Percentiles rank a stretch among this genome's conserved stretches.
Evolutionary conservation across 2,888 invertebrate genomes (phyloP).

Genomic region (Agrotis ipsilon): DNA sequence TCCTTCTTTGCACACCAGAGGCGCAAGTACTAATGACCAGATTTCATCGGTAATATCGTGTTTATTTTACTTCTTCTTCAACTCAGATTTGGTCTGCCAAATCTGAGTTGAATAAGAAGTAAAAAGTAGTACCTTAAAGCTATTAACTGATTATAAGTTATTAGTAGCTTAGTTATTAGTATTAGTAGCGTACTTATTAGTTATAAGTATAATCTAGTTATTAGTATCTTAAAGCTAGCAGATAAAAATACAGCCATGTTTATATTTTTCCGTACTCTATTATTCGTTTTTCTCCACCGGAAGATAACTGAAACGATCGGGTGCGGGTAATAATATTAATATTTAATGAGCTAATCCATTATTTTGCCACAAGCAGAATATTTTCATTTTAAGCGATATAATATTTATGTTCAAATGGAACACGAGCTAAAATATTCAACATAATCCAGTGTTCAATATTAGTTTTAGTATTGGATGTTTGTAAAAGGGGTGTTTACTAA

Average conservation of each 20-base stretch:
- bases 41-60: too few species aligned
- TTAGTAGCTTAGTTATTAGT: too few species aligned
- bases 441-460: conserved; percentile 12
- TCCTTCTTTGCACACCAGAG: too few species aligned
- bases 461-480: conserved; percentile 13
- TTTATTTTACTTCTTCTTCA: too few species aligned
- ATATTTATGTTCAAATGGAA: conserved; percentile 47
- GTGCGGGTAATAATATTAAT: conserved; percentile 17
- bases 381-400: conserved; percentile 33
- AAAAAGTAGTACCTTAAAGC: too few species aligned
- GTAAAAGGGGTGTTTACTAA: not conserved
- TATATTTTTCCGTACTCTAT: not conserved
- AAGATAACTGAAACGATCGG: conserved; percentile 8
- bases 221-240: too few species aligned
- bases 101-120: too few species aligned
- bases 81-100: too few species aligned
- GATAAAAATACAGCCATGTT: not conserved
- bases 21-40: too few species aligned
- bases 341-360: conserved; percentile 49
- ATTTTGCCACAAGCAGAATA: conserved; percentile 40
- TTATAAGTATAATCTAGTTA: too few species aligned
- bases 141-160: too few species aligned
- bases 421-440: conserved; percentile 31
- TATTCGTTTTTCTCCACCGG: not conserved
- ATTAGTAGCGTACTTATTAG: too few species aligned